Conservation (phyloP, 2,797 vertebrate species). For the Thaleichthys pacificus region DNA sequence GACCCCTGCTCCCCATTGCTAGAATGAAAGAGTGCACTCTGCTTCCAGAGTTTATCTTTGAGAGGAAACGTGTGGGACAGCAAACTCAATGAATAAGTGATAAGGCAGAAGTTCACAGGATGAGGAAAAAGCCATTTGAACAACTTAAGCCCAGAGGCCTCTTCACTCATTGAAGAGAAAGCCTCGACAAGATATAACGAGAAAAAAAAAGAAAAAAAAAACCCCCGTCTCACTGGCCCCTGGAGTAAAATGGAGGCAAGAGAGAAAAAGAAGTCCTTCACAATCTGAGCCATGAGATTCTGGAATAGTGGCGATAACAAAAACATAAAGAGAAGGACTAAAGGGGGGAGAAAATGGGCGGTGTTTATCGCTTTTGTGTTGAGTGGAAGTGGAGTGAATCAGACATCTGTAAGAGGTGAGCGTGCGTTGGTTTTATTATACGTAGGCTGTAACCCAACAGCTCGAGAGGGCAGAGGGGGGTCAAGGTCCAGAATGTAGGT, state of each 20-base stretch:
- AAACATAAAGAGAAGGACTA: slow-evolving; percentile 43
- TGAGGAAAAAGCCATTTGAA: slow-evolving; percentile 55
- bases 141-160: slow-evolving; percentile 70
- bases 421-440: slow-evolving; percentile 16
- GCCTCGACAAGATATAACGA: slow-evolving; percentile 55
- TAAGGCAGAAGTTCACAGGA: slow-evolving; percentile 66
- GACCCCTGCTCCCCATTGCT: slow-evolving; percentile 44
- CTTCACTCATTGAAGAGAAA: slow-evolving; percentile 51
- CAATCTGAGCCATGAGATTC: slow-evolving; percentile 51
- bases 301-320: slow-evolving; percentile 61
- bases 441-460: slow-evolving; percentile 11
- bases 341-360: slow-evolving; percentile 40
- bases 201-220: not conserved
- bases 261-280: slow-evolving; percentile 53
- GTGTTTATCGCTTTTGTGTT: slow-evolving; percentile 40
- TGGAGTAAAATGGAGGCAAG: slow-evolving; percentile 62
- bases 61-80: slow-evolving; percentile 69
- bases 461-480: not conserved
- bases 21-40: slow-evolving; percentile 62
- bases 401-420: slow-evolving; percentile 1
- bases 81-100: slow-evolving; percentile 74
- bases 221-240: slow-evolving; percentile 40
- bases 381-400: slow-evolving; percentile 37
- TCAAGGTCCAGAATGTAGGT: not conserved
- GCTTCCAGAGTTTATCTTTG: slow-evolving; percentile 64